Base-by-base conservation (phyloP, 1,140 invertebrate genomes). In the Caenorhabditis latens region DNA sequence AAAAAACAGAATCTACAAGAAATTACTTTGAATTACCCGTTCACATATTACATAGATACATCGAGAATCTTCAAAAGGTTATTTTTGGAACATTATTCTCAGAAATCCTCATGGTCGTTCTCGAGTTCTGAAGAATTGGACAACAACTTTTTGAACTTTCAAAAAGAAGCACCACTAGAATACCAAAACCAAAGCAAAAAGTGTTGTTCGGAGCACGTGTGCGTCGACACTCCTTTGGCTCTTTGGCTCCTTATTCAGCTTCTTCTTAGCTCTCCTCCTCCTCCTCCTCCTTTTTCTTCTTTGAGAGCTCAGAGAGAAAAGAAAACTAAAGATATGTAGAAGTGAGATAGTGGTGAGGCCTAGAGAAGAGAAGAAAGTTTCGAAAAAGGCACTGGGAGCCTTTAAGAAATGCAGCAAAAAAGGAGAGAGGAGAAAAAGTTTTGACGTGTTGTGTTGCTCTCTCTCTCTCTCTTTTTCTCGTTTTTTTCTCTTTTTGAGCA, bases 231-330 rank as follows among this genome's bases (percentile, higher is more conserved):
- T 19, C 58, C 14, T 24, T 8, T 8, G 32, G 63, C 63, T 65
- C 63, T 65, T 65, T 65, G 63, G 63, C 63, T 65, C 63, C 63
- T 65, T 65, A 32, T 65, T 65, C 63, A 65, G 63, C 32, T 58
- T 58, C 57, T 58, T 58, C 57, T 32, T 32, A 32, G 32, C 32
- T 32, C 32, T 32, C 32, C 32, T 32, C 32, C 32, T 32, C 32
- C 32, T 32, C 32, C 32, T 32, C 32, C 32, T 32, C 32, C 32
- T 32, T 32, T 32, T 58, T 21, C n/a, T 7, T 58, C 57, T 21
- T 58, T 24, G 21, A 65, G 63, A 65, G 50, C 50, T 53, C 50
- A 53, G 16, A 16, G 50, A 9, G 50, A 53, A 53, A 16, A 53
- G 16, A 53, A 53, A 16, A 53, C 9, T 1, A 16, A 53, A 53